These are phyloP conservation scores for Stenichneumon culpator DNA, from an alignment of 2,888 invertebrate genomes.

Conservation along the genomic window DNA sequence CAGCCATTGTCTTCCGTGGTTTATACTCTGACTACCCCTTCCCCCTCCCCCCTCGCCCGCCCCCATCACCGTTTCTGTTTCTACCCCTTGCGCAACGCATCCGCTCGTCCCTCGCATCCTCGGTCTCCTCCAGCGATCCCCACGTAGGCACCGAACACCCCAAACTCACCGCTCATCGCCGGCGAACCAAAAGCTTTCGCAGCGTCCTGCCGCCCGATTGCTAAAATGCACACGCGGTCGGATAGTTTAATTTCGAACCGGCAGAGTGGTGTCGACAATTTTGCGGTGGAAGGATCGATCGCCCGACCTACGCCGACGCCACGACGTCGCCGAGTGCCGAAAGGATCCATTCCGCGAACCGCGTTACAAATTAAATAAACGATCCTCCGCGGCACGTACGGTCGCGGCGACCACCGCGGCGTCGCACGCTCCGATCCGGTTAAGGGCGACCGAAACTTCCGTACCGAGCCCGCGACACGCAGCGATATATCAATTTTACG, in stretches of 20 bases:
- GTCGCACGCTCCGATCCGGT: slow-evolving; percentile 33
- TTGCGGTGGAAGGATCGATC: slow-evolving; percentile 70
- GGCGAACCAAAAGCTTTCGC: slow-evolving; percentile 34
- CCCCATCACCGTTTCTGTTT: slow-evolving; percentile 32
- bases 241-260: slow-evolving; percentile 69
- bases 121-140: slow-evolving; percentile 22
- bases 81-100: slow-evolving; percentile 19
- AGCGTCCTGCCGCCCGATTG: slow-evolving; percentile 54
- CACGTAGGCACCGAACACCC: slow-evolving; percentile 28
- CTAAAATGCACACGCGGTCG: slow-evolving; percentile 62
- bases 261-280: slow-evolving; percentile 60
- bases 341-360: slow-evolving; percentile 41
- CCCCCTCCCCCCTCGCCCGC: slow-evolving; percentile 34
- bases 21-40: slow-evolving; percentile 78
- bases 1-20: slow-evolving; percentile 82
- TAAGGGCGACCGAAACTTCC: slow-evolving; percentile 18
- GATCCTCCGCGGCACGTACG: slow-evolving; percentile 39
- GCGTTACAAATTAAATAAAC: slow-evolving; percentile 66
- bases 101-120: slow-evolving; percentile 30
- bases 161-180: slow-evolving; percentile 63
- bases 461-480: background rate
- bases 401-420: slow-evolving; percentile 20
- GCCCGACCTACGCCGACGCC: slow-evolving; percentile 59
- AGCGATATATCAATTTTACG: background rate
- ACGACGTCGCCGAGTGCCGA: slow-evolving; percentile 48